Conservation (phyloP, 2,797 vertebrate species). For the Cossypha caffra region DNA sequence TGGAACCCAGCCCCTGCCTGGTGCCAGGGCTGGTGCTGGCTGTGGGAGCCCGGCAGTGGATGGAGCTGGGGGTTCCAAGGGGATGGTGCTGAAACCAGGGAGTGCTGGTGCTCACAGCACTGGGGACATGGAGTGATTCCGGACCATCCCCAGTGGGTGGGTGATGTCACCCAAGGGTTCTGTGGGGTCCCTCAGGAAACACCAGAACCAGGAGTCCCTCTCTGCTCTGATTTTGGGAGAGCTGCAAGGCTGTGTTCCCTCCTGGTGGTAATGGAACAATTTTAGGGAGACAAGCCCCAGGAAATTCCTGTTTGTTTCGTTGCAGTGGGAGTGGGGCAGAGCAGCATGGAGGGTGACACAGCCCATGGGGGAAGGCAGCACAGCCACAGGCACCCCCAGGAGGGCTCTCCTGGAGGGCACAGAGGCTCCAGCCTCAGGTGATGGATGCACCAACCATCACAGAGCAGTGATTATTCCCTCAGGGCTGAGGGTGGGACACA, state of each 20-base stretch:
- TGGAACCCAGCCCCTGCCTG: background rate
- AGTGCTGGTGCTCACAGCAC: background rate
- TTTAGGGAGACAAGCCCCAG: background rate
- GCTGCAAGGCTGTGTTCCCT: background rate
- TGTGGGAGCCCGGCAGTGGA: background rate
- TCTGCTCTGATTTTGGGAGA: background rate
- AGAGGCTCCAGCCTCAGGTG: background rate
- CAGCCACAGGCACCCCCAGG: background rate
- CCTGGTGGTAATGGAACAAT: too few relatives aligned
- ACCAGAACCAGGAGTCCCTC: background rate
- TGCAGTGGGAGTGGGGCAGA: background rate
- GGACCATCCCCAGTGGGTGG: rapidly evolving
- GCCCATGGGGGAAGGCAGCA: rapidly evolving
- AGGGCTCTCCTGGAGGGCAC: background rate
- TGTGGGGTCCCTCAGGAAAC: background rate
- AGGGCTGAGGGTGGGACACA: background rate
- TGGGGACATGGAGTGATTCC: rapidly evolving
- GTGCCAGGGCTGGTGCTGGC: background rate
- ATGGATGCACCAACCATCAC: background rate
- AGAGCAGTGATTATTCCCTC: background rate
- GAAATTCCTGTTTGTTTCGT: background rate
- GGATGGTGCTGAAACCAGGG: background rate
- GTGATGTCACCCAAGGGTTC: background rate
- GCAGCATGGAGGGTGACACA: background rate
- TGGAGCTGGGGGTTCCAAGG: rapidly evolving